Evolutionary conservation across 2,113 vertebrate species (phyloP), one percentile per base, ranked within the genome.

Genomic region (Anguilla rostrata): DNA sequence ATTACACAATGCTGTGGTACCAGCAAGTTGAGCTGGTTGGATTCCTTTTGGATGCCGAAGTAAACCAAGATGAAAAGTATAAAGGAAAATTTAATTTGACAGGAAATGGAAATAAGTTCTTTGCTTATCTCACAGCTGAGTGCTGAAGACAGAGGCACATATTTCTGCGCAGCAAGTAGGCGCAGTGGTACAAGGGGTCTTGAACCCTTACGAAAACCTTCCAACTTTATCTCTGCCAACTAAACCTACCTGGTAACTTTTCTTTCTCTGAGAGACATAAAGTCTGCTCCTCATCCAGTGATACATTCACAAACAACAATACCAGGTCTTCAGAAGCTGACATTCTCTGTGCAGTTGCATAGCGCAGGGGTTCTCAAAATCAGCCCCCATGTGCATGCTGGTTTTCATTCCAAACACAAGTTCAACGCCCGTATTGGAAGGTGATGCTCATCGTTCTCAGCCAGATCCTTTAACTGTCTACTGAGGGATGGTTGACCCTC

Each of bases 11-110:
- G 71, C 11, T 9, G 1, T 75, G 71, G 71, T 75, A 75, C 71
- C 71, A 34, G 71, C 71, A 75, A 49, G 40, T 29, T 8, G n/a
- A 29, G 43, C 66, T 85, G 20, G 43, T 85, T 34, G 84, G 84
- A 85, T 85, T 75, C 41, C 29, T 75, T 46, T 2, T n/a, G 14
- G 20, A 43, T 43, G 39, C 39, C 14, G 5, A 1, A 5, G 39
- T 75, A 8, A 75, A 39, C 5, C 34, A 41, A 22, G 84, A 85
- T 14, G 15, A 75, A 34, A 34, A 29, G 71, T 75, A 75, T 9
- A 29, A 9, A 34, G 11, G 71, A 7, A 75, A 75, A 34, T 75
- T 75, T 75, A 75, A 34, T 75, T 75, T 75, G 71, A 29, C 71
- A 29, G 71, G 71, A 34, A 34, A 75, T 29, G 71, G 26, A 12